Base-by-base conservation (phyloP, 1,140 invertebrate species). In the Drosophila neocordata region DNA sequence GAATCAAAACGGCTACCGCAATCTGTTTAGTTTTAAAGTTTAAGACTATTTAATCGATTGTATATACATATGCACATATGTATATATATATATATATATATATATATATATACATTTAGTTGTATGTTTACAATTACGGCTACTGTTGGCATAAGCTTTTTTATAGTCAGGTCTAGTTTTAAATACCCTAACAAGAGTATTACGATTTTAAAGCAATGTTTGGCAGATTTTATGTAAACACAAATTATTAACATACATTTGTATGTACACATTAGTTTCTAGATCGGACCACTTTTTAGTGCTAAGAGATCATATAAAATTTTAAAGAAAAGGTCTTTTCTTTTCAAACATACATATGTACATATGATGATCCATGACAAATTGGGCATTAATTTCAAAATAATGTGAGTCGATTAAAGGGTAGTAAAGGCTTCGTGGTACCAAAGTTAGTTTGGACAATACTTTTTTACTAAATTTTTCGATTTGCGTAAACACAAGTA, bases 1-100 rank as follows among this genome's bases (percentile, higher is more conserved):
- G 34, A n/a, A 4, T 13, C 11, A 4, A 24, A 38, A 38, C n/a
- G 12, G 51, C 15, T 18, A 44, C 18, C 51, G 51, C 62, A 65
- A 65, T 65, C 35, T 65, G 51, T 55, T 68, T 68, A 12, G 38
- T 56, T 61, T 68, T 24, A 68, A 62, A 27, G 41, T 48, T 59
- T 52, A 52, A 59, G 20, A 24, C 56, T 35, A 57, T 22, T 57
- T 20, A 56, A 52, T 53, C 65, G 24, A 61, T 41, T 51, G 58
- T 31, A 24, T 24, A 15, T 44, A 66, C 60, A 22, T 38, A 31
- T 59, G 48, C 41, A 35, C 44, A 15, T 44, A 63, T 56, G 7
- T n/a, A n/a, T n/a, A n/a, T n/a, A n/a, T n/a, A n/a, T n/a, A n/a
- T n/a, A n/a, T n/a, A n/a, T n/a, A n/a, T 56, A 56, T 15, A 31